Evolutionary conservation across 2,797 vertebrate genomes (phyloP).

Genomic region (Dipus sagitta): DNA sequence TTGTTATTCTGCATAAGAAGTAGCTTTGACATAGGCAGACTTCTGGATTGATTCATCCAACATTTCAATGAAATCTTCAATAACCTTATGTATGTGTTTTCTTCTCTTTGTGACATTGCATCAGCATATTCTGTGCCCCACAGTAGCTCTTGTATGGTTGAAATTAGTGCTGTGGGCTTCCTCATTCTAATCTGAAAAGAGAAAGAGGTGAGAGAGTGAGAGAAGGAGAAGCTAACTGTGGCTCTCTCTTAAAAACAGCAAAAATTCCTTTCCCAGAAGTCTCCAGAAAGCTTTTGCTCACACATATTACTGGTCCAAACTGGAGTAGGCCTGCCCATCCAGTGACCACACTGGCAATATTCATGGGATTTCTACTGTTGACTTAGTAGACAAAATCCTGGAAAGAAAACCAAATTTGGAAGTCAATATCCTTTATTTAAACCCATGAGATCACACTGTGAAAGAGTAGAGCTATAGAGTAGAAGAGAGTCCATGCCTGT

Average conservation of each 20-base stretch:
- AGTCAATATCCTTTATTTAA: neutral
- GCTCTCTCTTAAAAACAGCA: slow-evolving; percentile 6
- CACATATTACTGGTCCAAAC: neutral
- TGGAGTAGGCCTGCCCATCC: neutral
- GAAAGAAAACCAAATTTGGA: neutral
- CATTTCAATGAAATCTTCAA: neutral
- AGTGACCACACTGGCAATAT: neutral
- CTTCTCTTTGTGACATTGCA: neutral
- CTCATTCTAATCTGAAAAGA: neutral
- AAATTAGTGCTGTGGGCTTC: neutral
- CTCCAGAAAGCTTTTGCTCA: neutral
- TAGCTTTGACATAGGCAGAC: neutral
- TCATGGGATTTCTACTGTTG: neutral
- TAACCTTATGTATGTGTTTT: neutral
- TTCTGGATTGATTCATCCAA: neutral
- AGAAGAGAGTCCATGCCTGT: neutral
- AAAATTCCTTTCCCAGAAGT: neutral
- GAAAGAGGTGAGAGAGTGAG: no score
- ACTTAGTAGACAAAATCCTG: neutral
- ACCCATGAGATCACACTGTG: neutral
- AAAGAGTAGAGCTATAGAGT: neutral
- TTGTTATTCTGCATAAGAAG: neutral
- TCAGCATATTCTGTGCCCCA: neutral
- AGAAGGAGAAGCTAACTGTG: neutral
- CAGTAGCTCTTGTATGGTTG: neutral